These are phyloP conservation scores for Steatocranus sp. DNA, from an alignment of 2,797 vertebrate genomes.

Conservation along the genomic window DNA sequence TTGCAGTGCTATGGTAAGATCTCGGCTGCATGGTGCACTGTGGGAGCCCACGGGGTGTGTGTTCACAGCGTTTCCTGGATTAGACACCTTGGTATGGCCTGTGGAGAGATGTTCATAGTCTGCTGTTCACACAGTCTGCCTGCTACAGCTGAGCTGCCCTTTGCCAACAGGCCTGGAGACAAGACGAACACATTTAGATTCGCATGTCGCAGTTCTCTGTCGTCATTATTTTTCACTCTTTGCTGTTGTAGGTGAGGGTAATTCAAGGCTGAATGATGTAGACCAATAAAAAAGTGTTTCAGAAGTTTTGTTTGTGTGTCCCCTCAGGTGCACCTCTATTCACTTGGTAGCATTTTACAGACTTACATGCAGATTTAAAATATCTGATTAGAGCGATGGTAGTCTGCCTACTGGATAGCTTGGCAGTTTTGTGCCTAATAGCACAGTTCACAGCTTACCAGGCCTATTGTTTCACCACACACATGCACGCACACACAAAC, in stretches of 20 bases:
- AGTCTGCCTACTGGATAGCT: constrained; percentile 26
- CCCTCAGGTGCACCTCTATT: not conserved
- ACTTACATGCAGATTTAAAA: not conserved
- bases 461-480: constrained; percentile 63
- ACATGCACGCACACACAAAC: constrained; percentile 43
- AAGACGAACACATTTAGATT: constrained; percentile 69
- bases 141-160: constrained; percentile 74
- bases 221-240: not conserved
- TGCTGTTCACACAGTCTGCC: constrained; percentile 73
- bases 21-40: constrained; percentile 32
- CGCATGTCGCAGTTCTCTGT: constrained; percentile 46
- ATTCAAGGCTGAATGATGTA: not conserved
- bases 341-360: not conserved
- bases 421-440: constrained; percentile 33
- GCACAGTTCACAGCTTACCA: constrained; percentile 61
- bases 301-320: not conserved
- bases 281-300: not conserved
- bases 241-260: not conserved
- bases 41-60: constrained; percentile 69
- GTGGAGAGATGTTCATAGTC: constrained; percentile 73
- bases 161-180: constrained; percentile 71
- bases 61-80: constrained; percentile 76
- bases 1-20: constrained; percentile 19
- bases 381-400: constrained; percentile 26
- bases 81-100: constrained; percentile 77